These are phyloP conservation scores for Achlya flavicornis DNA, from an alignment of 2,888 invertebrate species.

Conservation along the genomic window DNA sequence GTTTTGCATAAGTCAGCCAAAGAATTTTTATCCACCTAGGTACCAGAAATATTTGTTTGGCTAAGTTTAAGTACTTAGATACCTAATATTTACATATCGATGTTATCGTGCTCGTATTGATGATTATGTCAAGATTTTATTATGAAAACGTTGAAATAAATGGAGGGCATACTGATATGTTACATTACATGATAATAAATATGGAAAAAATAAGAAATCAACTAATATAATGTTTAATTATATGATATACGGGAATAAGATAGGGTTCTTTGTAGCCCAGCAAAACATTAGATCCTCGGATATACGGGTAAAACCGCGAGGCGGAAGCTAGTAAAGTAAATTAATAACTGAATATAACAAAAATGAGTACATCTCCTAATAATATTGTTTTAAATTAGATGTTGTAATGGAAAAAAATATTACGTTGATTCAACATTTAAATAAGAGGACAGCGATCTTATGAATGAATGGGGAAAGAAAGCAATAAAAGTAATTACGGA, in stretches of 20 bases:
- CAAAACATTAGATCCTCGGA: no score
- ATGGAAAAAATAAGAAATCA: no score
- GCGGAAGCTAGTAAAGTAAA: no score
- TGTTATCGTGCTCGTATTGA: neutral
- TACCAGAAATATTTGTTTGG: neutral
- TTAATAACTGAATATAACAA: neutral
- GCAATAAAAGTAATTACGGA: conserved; percentile 70
- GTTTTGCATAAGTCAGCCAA: conserved; percentile 56
- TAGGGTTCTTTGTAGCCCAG: no score
- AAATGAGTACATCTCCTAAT: neutral
- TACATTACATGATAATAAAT: no score
- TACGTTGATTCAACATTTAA: conserved; percentile 34
- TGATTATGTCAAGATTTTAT: no score
- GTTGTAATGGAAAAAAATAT: conserved; percentile 1
- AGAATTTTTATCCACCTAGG: neutral
- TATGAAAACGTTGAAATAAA: no score
- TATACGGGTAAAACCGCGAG: no score
- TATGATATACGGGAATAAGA: no score
- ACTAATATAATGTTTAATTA: no score
- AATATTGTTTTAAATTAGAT: neutral
- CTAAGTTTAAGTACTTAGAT: neutral
- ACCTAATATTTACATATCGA: neutral
- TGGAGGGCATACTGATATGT: no score
- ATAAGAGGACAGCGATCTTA: conserved; percentile 49
- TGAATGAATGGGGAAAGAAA: conserved; percentile 62